A percentile compares a stretch with the other conserved stretches of the same genome.
phyloP scores from a whole-genome alignment of 2,888 invertebrate genomes.

The Orchesella flavescens region DNA sequence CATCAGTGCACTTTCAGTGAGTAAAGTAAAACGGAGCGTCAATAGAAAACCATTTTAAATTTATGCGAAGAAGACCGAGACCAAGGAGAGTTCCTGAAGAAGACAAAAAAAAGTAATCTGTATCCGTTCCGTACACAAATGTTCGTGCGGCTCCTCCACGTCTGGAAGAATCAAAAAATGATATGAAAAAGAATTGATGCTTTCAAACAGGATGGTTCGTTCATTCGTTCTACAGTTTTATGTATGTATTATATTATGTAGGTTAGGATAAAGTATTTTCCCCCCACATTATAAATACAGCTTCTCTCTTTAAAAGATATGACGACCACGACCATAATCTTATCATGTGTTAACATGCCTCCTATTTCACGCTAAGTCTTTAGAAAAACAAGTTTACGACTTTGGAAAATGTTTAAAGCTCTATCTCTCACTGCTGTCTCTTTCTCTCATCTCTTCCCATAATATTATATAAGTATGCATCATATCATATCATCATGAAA shows the following conservation, averaged over 20 bases:
- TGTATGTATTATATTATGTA: neutral
- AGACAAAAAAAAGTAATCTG: neutral
- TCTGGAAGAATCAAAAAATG: slow-evolving; percentile 25
- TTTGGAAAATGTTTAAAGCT: slow-evolving; percentile 13
- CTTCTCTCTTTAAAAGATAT: slow-evolving; percentile 2
- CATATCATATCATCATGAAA: slow-evolving; percentile 37
- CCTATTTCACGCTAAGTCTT: slow-evolving; percentile 46
- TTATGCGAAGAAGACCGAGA: no score
- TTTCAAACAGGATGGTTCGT: neutral
- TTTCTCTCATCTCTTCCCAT: no score
- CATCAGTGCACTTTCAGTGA: neutral
- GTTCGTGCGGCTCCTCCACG: slow-evolving; percentile 34
- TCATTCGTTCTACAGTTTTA: neutral
- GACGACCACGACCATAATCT: neutral
- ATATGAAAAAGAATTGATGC: neutral
- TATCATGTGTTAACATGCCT: neutral
- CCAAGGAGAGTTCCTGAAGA: no score
- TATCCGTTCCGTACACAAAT: slow-evolving; percentile 8
- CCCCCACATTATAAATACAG: no score
- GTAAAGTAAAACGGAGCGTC: no score
- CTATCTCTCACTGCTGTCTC: no score
- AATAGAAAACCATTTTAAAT: no score
- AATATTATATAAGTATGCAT: slow-evolving; percentile 17
- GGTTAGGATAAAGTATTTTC: slow-evolving; percentile 21
- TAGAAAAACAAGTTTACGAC: slow-evolving; percentile 40